Conservation (phyloP, 2,113 vertebrate species). For the Athene cunicularia region DNA sequence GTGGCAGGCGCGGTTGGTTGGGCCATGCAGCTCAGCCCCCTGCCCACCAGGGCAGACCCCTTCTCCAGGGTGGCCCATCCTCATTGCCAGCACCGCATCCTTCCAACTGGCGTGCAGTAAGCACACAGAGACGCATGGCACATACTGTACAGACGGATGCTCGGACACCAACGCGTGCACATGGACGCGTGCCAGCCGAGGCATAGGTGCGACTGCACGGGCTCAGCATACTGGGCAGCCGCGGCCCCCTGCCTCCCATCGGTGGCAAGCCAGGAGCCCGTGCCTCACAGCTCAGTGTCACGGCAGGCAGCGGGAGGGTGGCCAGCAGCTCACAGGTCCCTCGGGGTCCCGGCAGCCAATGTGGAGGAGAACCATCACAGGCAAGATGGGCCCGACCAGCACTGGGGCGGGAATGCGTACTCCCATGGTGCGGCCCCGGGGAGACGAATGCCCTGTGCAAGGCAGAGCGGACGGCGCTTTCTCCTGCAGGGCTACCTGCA, state of each 20-base stretch:
- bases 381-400: background rate
- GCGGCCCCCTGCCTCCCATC: background rate
- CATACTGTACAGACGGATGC: background rate
- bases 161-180: conserved; percentile 22
- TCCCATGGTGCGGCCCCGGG: rapidly evolving
- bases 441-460: rapidly evolving
- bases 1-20: background rate
- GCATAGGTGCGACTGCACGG: background rate
- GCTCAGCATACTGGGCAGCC: background rate
- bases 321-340: background rate
- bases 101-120: background rate
- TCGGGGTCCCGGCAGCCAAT: background rate
- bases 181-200: background rate
- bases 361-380: background rate
- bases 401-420: background rate
- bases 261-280: background rate
- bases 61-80: background rate
- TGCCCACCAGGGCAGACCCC: background rate
- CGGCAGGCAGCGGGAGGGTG: background rate
- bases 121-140: background rate
- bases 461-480: rapidly evolving
- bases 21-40: background rate
- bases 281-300: background rate
- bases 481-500: background rate
- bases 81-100: background rate